Percentiles rank a stretch among this genome's conserved stretches.
These are phyloP conservation scores for Dendrolimus houi DNA, from an alignment of 2,888 invertebrate species.

Conservation along the genomic window DNA sequence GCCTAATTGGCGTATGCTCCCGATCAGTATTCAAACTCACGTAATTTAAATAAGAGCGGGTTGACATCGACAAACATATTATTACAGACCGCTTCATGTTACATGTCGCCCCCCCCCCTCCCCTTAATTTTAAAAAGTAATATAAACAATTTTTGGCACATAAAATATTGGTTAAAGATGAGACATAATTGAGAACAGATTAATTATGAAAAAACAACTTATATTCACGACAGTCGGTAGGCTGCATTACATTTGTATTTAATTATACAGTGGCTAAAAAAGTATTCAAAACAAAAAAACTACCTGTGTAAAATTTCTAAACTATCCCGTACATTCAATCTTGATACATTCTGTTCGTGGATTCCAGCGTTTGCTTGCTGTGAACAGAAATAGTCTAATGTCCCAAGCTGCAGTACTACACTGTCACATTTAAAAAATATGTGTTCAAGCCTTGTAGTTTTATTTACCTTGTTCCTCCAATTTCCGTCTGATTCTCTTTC, in stretches of 20 bases:
- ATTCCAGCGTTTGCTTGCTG: constrained; percentile 27
- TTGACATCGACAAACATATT: no score
- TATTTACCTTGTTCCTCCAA: no score
- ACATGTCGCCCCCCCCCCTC: no score
- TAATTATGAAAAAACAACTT: no score
- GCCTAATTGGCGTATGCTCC: no score
- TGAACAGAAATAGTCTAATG: constrained; percentile 23
- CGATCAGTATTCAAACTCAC: no score
- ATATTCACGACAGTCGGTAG: not conserved
- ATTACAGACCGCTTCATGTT: no score
- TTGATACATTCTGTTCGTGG: constrained; percentile 18
- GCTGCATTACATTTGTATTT: not conserved
- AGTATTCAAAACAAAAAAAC: constrained; percentile 20
- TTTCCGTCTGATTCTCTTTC: constrained; percentile 10
- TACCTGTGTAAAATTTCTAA: constrained; percentile 56
- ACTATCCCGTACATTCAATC: constrained; percentile 47
- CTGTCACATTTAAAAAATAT: not conserved
- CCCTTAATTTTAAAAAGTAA: not conserved
- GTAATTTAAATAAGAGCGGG: no score
- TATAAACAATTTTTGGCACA: not conserved
- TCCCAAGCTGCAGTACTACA: not conserved
- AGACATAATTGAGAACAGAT: no score
- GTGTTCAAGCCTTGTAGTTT: no score
- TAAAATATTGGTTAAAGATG: not conserved
- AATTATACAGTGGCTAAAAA: constrained; percentile 12